Conservation (phyloP, 92 coral and sea anemone genomes). For the Epizoanthus illoricatus region DNA sequence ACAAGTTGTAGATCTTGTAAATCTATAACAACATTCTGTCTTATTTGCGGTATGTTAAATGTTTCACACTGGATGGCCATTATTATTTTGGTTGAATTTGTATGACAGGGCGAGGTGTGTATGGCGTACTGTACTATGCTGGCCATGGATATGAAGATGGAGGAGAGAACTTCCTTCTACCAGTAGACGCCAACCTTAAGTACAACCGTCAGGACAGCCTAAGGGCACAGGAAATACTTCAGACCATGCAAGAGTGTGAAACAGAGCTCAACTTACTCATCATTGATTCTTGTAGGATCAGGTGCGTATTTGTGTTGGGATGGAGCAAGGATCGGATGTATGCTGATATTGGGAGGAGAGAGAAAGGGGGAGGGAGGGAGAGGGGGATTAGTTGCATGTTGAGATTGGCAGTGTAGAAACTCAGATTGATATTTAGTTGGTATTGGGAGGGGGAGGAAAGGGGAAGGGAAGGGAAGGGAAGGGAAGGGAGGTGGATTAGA, state of each 20-base stretch:
- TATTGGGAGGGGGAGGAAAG: too few relatives aligned
- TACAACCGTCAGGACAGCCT: slow-evolving; percentile 84
- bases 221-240: slow-evolving; percentile 92
- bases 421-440: too few relatives aligned
- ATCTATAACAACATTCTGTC: too few relatives aligned
- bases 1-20: neutral
- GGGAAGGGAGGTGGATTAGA: too few relatives aligned
- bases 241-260: slow-evolving; percentile 88
- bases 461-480: too few relatives aligned
- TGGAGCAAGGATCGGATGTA: neutral
- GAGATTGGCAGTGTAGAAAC: neutral
- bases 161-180: slow-evolving; percentile 89
- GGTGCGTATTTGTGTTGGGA: slow-evolving; percentile 39
- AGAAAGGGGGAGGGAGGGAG: too few relatives aligned
- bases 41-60: neutral
- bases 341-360: too few relatives aligned
- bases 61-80: neutral
- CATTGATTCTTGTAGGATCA: slow-evolving; percentile 90
- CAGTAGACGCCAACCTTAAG: slow-evolving; percentile 75
- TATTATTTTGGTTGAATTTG: neutral
- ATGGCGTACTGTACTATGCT: slow-evolving; percentile 91
- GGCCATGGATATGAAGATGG: slow-evolving; percentile 98
- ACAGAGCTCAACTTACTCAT: slow-evolving; percentile 84
- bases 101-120: slow-evolving; percentile 76
- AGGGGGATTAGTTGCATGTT: neutral